phyloP scores from a whole-genome alignment of 2,797 vertebrate genomes.

The Chanos chanos region DNA sequence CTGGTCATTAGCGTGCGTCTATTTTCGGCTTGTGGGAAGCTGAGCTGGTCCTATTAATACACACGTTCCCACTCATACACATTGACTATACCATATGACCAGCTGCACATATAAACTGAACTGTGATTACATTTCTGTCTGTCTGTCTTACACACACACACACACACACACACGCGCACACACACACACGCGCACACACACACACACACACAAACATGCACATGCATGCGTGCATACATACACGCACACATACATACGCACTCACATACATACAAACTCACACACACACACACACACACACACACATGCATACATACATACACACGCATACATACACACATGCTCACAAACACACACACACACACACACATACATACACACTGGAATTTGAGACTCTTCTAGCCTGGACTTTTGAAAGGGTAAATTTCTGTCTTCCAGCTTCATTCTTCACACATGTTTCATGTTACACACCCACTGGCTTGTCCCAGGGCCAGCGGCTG shows the following conservation, averaged over 20 bases:
- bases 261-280: constrained; percentile 10
- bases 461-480: too few relatives aligned
- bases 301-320: not conserved
- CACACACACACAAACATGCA: too few relatives aligned
- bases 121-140: too few relatives aligned
- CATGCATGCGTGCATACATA: constrained; percentile 6
- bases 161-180: not conserved
- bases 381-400: constrained; percentile 39
- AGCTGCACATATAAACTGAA: constrained; percentile 3
- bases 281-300: not conserved
- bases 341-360: constrained; percentile 14
- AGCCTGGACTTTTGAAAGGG: too few relatives aligned
- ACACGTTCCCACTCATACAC: not conserved
- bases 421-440: too few relatives aligned
- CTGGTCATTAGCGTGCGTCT: constrained; percentile 6
- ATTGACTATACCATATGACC: constrained; percentile 1
- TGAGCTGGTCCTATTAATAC: constrained; percentile 24
- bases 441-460: too few relatives aligned
- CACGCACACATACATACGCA: constrained; percentile 22
- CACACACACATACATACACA: not conserved
- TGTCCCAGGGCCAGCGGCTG: too few relatives aligned
- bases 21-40: constrained; percentile 39
- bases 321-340: not conserved
- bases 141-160: too few relatives aligned
- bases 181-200: not conserved